phyloP scores from a whole-genome alignment of 2,113 vertebrate species.

The Aldabrachelys gigantea region DNA sequence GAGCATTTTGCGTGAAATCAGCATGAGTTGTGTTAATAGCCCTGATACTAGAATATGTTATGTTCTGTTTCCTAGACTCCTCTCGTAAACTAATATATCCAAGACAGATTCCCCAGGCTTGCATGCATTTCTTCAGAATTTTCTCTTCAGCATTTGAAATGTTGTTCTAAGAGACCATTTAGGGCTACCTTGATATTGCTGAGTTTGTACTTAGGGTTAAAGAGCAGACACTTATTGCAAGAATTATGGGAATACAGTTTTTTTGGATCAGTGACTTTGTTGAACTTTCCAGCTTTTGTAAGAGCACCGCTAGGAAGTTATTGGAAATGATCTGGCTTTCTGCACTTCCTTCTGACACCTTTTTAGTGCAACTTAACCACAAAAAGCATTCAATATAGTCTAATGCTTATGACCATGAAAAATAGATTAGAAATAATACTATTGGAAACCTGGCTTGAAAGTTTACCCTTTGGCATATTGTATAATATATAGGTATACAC shows the following conservation, averaged over 20 bases:
- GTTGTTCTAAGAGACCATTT: background rate
- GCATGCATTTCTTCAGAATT: rapidly evolving
- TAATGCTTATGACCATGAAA: background rate
- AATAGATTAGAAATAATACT: background rate
- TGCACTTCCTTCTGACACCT: background rate
- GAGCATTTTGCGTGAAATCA: rapidly evolving
- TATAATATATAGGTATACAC: background rate
- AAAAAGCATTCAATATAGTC: rapidly evolving
- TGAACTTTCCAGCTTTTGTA: background rate
- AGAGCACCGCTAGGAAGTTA: rapidly evolving
- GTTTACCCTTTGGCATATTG: background rate
- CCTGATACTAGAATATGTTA: rapidly evolving
- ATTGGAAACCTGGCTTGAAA: background rate
- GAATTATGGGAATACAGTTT: background rate
- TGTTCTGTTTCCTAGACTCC: rapidly evolving
- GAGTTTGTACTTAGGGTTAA: background rate
- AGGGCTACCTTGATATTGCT: rapidly evolving
- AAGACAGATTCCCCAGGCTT: rapidly evolving
- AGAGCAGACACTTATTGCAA: background rate
- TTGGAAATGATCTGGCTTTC: rapidly evolving
- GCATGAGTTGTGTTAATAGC: rapidly evolving
- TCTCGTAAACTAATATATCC: background rate
- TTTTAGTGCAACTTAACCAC: rapidly evolving
- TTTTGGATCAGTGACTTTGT: background rate
- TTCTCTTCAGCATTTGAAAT: background rate